Conservation (phyloP, 2,797 vertebrate genomes). For the Lutjanus campechanus region DNA sequence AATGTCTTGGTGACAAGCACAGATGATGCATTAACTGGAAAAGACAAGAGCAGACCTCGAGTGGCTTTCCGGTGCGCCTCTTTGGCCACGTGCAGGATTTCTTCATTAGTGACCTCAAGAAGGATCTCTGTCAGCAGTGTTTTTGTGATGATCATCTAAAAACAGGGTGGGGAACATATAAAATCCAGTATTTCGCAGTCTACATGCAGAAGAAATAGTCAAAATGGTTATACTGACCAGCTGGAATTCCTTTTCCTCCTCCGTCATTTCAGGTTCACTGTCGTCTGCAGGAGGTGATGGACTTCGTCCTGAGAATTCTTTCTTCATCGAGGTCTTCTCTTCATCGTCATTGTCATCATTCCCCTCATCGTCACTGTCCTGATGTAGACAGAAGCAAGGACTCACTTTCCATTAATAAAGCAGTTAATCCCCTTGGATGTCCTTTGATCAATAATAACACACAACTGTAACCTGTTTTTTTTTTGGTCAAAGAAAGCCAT, state of each 20-base stretch:
- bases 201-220: not conserved
- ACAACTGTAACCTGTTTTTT: not conserved
- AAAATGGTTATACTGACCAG: conserved; percentile 85
- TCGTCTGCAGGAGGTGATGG: conserved; percentile 94
- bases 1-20: conserved; percentile 67
- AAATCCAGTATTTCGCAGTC: not conserved
- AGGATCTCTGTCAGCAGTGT: conserved; percentile 98
- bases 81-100: conserved; percentile 94
- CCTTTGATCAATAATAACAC: not conserved
- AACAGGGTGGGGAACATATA: not conserved
- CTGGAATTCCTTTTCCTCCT: conserved; percentile 97
- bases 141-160: conserved; percentile 96
- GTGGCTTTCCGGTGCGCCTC: conserved; percentile 97
- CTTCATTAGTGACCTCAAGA: conserved; percentile 98
- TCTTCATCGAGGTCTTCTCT: conserved; percentile 81
- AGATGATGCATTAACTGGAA: conserved; percentile 69
- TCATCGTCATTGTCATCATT: conserved; percentile 87
- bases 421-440: not conserved
- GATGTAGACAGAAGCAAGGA: conserved; percentile 23
- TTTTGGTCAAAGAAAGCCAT: not conserved
- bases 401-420: not conserved
- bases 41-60: conserved; percentile 91
- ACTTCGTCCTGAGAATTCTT: conserved; percentile 85
- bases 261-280: conserved; percentile 97
- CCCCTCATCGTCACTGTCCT: conserved; percentile 89